Conservation (phyloP, 2,888 invertebrate genomes). For the Drosophila colorata region DNA sequence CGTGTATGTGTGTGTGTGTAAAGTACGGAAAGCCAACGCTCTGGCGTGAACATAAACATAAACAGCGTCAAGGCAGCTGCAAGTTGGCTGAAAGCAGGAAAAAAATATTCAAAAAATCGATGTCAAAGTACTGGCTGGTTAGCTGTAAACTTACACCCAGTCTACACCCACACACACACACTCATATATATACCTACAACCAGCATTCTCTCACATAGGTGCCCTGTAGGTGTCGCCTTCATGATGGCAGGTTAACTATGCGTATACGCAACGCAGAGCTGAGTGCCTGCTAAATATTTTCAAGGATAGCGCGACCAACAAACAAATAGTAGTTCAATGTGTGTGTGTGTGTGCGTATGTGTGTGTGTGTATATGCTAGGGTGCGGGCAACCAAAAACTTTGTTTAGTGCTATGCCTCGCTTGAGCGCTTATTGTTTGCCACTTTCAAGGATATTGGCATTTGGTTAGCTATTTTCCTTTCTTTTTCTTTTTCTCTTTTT, state of each 20-base stretch:
- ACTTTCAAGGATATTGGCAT: conserved; percentile 61
- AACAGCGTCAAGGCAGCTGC: conserved; percentile 57
- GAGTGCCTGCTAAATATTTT: conserved; percentile 79
- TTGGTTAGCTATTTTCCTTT: conserved; percentile 37
- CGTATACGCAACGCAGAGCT: conserved; percentile 74
- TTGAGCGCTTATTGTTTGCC: conserved; percentile 62
- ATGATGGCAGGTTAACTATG: conserved; percentile 72
- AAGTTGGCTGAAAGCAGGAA: conserved; percentile 20
- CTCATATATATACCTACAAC: not conserved
- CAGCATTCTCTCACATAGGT: conserved; percentile 46
- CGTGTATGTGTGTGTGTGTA: conserved; percentile 14
- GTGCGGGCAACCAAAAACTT: conserved; percentile 60
- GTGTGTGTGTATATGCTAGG: conserved; percentile 4
- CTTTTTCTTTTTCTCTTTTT: conserved; percentile 11
- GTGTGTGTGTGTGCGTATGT: conserved; percentile 5
- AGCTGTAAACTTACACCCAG: conserved; percentile 58
- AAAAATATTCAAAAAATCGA: conserved; percentile 64
- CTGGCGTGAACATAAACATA: conserved; percentile 64
- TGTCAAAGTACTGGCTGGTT: conserved; percentile 72
- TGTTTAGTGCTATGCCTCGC: conserved; percentile 56
- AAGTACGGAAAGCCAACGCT: conserved; percentile 54
- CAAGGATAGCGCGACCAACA: conserved; percentile 74
- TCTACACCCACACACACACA: conserved; percentile 16
- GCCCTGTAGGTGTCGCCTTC: conserved; percentile 69
- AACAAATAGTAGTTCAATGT: conserved; percentile 49